A percentile compares a stretch with the other conserved stretches of the same genome.
Evolutionary conservation across 2,888 invertebrate species (phyloP).

Genomic region (Crocallis elinguaria): DNA sequence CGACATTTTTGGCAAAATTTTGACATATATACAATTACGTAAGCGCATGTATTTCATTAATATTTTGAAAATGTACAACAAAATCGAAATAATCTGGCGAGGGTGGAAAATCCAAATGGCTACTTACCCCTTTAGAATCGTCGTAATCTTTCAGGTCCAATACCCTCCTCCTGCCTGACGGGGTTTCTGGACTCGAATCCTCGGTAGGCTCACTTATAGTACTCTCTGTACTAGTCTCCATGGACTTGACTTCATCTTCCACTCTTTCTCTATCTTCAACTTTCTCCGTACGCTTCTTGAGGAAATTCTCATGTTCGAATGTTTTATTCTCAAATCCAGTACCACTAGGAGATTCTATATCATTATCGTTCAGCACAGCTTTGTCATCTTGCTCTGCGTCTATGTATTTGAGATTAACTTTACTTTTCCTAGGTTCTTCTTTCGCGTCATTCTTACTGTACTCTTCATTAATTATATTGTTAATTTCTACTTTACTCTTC

Average conservation of each 20-base stretch:
- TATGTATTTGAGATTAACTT: slow-evolving; percentile 67
- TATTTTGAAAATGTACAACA: background rate
- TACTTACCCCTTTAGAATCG: slow-evolving; percentile 74
- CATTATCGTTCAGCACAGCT: slow-evolving; percentile 65
- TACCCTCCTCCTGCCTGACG: slow-evolving; percentile 65
- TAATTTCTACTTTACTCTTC: slow-evolving; percentile 54
- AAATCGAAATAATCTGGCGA: slow-evolving; percentile 21
- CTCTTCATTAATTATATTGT: slow-evolving; percentile 50
- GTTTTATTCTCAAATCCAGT: slow-evolving; percentile 81
- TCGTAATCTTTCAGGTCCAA: slow-evolving; percentile 68
- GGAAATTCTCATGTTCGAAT: slow-evolving; percentile 77
- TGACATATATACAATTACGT: too few species aligned
- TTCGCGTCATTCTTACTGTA: slow-evolving; percentile 49
- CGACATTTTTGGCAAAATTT: too few species aligned
- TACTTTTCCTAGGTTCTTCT: slow-evolving; percentile 49
- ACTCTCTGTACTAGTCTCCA: slow-evolving; percentile 79
- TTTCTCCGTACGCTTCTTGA: slow-evolving; percentile 75
- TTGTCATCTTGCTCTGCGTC: slow-evolving; percentile 66
- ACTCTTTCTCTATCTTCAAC: slow-evolving; percentile 22
- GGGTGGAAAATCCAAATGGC: background rate
- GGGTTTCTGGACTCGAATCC: slow-evolving; percentile 72
- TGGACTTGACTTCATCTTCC: slow-evolving; percentile 68
- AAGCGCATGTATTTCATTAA: too few species aligned
- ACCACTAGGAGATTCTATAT: slow-evolving; percentile 76
- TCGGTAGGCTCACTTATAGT: slow-evolving; percentile 73